Evolutionary conservation across 1,140 invertebrate species (phyloP).

Genomic region (Drosophila orosa): DNA sequence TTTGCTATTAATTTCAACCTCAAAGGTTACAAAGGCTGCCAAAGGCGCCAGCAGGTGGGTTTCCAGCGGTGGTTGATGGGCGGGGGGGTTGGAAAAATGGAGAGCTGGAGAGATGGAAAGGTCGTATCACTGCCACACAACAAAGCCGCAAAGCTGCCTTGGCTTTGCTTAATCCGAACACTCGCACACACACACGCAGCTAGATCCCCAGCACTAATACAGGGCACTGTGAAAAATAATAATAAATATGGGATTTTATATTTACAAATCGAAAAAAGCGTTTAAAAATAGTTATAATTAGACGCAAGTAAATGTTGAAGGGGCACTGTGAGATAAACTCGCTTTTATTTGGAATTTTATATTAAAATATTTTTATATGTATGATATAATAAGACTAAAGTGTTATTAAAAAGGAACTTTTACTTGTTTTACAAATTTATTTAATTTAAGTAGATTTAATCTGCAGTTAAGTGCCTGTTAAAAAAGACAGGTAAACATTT

Average conservation of each 20-base stretch:
- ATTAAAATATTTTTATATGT: too few relatives aligned
- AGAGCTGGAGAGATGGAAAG: background rate
- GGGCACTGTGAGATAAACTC: too few relatives aligned
- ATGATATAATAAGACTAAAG: too few relatives aligned
- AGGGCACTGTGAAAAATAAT: constrained; percentile 21
- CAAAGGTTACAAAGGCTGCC: constrained; percentile 59
- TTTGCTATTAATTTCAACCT: constrained; percentile 76
- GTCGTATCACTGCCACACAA: constrained; percentile 66
- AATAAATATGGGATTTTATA: background rate
- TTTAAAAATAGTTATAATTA: background rate
- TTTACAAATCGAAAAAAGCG: background rate
- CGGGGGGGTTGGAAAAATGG: background rate
- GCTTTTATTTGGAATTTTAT: too few relatives aligned
- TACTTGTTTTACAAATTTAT: too few relatives aligned
- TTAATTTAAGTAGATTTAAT: too few relatives aligned
- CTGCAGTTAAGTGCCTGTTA: too few relatives aligned
- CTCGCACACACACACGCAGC: constrained; percentile 33
- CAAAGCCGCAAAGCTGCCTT: constrained; percentile 73
- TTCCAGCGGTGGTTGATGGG: background rate
- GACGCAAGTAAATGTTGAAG: too few relatives aligned
- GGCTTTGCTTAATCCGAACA: constrained; percentile 70
- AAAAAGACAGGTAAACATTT: too few relatives aligned
- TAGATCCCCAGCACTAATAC: constrained; percentile 47
- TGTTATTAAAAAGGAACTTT: too few relatives aligned
- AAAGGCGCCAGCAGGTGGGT: constrained; percentile 34